Evolutionary conservation across 2,113 vertebrate species (phyloP), one percentile per base, ranked within the genome.

Genomic region (Megalops atlanticus): DNA sequence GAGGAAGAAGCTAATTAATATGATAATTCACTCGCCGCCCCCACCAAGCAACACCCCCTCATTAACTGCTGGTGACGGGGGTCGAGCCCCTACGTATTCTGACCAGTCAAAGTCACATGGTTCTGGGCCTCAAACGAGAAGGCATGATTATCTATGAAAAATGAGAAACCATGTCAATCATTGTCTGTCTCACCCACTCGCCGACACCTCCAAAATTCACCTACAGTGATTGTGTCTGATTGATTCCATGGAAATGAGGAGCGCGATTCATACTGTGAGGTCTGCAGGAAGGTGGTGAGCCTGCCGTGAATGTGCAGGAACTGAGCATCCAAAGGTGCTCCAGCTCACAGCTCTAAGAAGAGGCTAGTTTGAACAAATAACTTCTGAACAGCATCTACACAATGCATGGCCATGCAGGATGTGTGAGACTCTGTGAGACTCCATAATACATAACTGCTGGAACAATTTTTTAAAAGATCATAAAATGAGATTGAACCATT

Each of bases 1-100:
- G 86, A 92, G 84, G 89, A 92, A 78, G 86, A 89, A 87, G 90
- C 88, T 92, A 91, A 92, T 93, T 92, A 92, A 92, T 92, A 92
- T 91, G 90, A 84, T 89, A 90, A 92, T 93, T 89, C 84, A 83
- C 89, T 76, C 78, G 36, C 86, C 36, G 85, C 89, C 88, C 89
- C 89, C 88, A 85, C 88, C 89, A 89, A 86, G 82, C 82, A 87
- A 90, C 90, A 84, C 90, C 89, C 87, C 86, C 88, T 92, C 85
- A 81, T 91, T 86, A 87, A 81, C 83, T 73, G 82, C 76, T 82
- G 84, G 86, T 80, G 81, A 81, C 70, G 54, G 80, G 74, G 84
- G 86, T 84, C 83, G 87, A 43, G 71, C 79, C 52, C 33, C 58
- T 47, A 24, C 49, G 74, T 79, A 76, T 21, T 16, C 41, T 68